Percentiles rank a stretch among this genome's conserved stretches.
Evolutionary conservation across 2,797 vertebrate genomes (phyloP).

Genomic region (Mormyrops attenuatus): DNA sequence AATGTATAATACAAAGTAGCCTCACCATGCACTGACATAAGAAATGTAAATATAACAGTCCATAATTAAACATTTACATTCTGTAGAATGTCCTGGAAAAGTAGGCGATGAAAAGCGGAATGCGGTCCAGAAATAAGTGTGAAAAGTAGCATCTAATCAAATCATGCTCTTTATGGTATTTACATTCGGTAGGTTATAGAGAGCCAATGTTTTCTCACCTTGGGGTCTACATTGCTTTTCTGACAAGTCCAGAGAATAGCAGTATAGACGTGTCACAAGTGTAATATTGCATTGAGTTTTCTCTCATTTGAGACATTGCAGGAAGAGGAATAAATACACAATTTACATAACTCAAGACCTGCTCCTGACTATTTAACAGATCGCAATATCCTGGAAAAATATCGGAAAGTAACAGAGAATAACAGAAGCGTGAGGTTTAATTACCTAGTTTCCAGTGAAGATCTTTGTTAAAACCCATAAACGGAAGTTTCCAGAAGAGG

Average conservation of each 20-base stretch:
- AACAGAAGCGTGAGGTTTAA: neutral
- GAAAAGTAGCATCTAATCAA: neutral
- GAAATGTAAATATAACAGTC: neutral
- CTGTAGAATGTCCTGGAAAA: conserved; percentile 6
- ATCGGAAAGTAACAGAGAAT: neutral
- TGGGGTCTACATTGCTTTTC: neutral
- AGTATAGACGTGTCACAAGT: neutral
- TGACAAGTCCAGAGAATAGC: neutral
- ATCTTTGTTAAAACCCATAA: neutral
- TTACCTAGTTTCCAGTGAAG: neutral
- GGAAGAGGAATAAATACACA: neutral
- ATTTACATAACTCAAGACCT: neutral
- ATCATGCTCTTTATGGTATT: neutral
- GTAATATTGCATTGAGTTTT: neutral
- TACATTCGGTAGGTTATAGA: neutral
- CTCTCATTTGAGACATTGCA: neutral
- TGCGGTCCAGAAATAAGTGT: neutral
- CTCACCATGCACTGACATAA: neutral
- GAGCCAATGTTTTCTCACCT: neutral
- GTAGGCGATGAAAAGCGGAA: neutral
- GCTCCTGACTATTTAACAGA: neutral
- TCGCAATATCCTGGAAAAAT: neutral
- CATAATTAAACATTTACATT: conserved; percentile 10
- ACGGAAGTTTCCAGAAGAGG: neutral
- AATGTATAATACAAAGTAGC: neutral